Percentiles rank a stretch among this genome's conserved stretches.
Conservation (phyloP, 2,113 vertebrate genomes). For the Poeciliopsis turrubarensis region DNA sequence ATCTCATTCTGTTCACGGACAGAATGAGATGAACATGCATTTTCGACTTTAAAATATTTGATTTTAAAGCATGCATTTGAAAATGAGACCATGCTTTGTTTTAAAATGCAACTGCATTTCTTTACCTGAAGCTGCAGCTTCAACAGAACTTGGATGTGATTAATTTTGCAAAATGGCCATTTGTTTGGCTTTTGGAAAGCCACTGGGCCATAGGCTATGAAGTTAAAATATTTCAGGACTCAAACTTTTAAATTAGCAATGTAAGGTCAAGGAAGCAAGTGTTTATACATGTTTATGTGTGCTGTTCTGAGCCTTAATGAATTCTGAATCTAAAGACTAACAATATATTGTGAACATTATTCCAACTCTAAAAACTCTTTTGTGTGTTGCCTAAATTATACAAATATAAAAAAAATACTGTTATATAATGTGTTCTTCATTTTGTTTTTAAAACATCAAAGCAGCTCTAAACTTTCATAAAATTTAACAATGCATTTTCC, state of each 20-base stretch:
- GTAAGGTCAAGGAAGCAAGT: neutral
- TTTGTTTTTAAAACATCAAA: neutral
- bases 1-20: slow-evolving; percentile 10
- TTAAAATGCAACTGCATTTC: slow-evolving; percentile 2
- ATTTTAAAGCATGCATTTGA: no score
- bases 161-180: slow-evolving; percentile 8
- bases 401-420: no score
- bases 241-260: neutral
- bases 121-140: neutral
- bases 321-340: slow-evolving; percentile 14
- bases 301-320: neutral
- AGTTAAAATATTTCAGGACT: neutral
- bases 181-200: slow-evolving; percentile 29
- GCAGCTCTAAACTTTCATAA: neutral
- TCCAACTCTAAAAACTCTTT: neutral
- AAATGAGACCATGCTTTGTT: slow-evolving; percentile 12
- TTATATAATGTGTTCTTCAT: neutral
- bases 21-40: no score
- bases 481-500: neutral
- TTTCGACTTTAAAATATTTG: no score
- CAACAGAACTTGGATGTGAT: slow-evolving; percentile 3
- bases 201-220: neutral
- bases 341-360: slow-evolving; percentile 21
- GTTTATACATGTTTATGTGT: neutral
- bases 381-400: neutral